Conservation (phyloP, 2,888 invertebrate species). For the Trypoxylon attenuatum region DNA sequence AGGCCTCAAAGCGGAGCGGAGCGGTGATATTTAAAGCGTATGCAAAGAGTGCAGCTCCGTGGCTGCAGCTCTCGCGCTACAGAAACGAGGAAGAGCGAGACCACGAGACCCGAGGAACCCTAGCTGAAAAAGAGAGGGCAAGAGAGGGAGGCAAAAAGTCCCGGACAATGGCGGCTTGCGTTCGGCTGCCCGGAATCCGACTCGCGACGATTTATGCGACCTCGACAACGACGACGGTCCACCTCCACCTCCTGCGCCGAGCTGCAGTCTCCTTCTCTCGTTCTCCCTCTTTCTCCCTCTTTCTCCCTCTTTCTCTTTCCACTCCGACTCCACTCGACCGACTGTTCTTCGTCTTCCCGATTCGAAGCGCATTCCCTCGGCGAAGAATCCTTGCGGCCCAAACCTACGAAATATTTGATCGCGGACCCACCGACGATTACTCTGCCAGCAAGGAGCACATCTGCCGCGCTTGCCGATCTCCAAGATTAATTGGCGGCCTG, state of each 20-base stretch:
- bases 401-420: constrained; percentile 32
- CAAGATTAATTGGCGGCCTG: too few relatives aligned
- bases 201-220: constrained; percentile 71
- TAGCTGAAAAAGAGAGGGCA: constrained; percentile 26
- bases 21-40: constrained; percentile 70
- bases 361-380: constrained; percentile 42
- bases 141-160: constrained; percentile 59
- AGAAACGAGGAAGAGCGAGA: constrained; percentile 6
- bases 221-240: constrained; percentile 55
- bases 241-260: constrained; percentile 35
- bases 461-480: neutral
- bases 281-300: constrained; percentile 15
- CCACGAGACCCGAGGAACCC: constrained; percentile 3
- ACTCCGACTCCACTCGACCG: constrained; percentile 15
- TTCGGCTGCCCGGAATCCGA: constrained; percentile 71
- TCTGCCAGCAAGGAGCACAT: neutral
- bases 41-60: constrained; percentile 67
- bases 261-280: too few relatives aligned
- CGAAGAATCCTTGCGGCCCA: constrained; percentile 45
- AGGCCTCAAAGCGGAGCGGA: constrained; percentile 49
- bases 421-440: neutral
- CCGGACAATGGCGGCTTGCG: constrained; percentile 70
- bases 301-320: constrained; percentile 17
- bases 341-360: constrained; percentile 11
- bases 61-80: constrained; percentile 35